Percentiles rank a stretch among this genome's conserved stretches.
Conservation (phyloP, 2,888 invertebrate genomes). For the Shargacucullia verbasci region DNA sequence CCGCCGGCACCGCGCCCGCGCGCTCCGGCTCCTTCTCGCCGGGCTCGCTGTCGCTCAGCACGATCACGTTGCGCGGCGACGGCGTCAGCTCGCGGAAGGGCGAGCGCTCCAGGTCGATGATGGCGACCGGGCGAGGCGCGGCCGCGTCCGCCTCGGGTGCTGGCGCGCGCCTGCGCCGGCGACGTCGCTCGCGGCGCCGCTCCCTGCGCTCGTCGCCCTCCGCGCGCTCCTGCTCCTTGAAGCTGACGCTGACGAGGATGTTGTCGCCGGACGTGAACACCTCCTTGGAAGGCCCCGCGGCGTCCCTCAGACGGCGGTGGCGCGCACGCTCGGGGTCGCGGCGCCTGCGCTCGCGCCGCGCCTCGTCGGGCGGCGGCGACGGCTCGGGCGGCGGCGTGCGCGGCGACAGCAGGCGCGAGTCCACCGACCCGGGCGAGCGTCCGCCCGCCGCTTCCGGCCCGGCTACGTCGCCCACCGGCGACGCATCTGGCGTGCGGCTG, state of each 20-base stretch:
- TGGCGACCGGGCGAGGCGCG: slow-evolving; percentile 93
- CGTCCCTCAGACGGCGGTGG: slow-evolving; percentile 75
- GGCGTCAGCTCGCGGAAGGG: slow-evolving; percentile 95
- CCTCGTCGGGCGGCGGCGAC: slow-evolving; percentile 78
- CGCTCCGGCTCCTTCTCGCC: slow-evolving; percentile 79
- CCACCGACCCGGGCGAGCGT: slow-evolving; percentile 57
- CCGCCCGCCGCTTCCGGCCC: slow-evolving; percentile 54
- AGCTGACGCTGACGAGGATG: slow-evolving; percentile 97
- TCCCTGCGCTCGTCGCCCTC: slow-evolving; percentile 60
- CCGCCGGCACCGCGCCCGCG: slow-evolving; percentile 50
- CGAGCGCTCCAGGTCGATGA: slow-evolving; percentile 95
- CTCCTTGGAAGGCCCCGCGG: slow-evolving; percentile 92
- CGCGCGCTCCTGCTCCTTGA: slow-evolving; percentile 91
- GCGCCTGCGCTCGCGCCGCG: slow-evolving; percentile 75
- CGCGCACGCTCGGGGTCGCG: slow-evolving; percentile 59
- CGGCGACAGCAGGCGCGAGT: slow-evolving; percentile 69
- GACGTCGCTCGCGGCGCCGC: slow-evolving; percentile 61
- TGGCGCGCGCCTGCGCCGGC: slow-evolving; percentile 55
- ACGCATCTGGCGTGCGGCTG: slow-evolving; percentile 39
- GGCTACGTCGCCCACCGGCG: slow-evolving; percentile 59
- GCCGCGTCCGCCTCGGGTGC: slow-evolving; percentile 89
- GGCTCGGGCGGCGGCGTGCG: slow-evolving; percentile 66
- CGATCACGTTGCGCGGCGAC: slow-evolving; percentile 94
- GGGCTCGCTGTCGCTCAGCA: slow-evolving; percentile 94
- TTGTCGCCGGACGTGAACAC: slow-evolving; percentile 98